Evolutionary conservation across 2,113 vertebrate genomes (phyloP), one percentile per base, ranked within the genome.

Genomic region (Glareola pratincola): DNA sequence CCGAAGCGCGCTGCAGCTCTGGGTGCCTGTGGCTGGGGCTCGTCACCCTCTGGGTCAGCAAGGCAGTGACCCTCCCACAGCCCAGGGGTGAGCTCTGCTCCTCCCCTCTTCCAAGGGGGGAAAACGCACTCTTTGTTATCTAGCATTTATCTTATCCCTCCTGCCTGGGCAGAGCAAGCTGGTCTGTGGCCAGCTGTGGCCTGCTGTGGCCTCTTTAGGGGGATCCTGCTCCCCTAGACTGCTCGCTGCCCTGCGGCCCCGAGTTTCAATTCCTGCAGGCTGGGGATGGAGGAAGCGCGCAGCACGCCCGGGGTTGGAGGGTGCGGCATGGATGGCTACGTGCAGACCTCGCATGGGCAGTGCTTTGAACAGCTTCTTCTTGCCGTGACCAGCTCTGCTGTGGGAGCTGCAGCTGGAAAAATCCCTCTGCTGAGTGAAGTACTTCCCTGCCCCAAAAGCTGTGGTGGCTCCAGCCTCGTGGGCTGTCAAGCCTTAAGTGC

Each of bases 41-140:
- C 3, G 4, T 19, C 32, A 6, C 30, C n/a, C 10, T 32, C 24
- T 34, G 47, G 2, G 4, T 22, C 47, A 7, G 26, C 1, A 3
- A 17, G 57, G 39, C 2, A 2, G 24, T 14, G 41, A 10, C 16
- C n/a, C 1, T 2, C 19, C 50, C 0, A 1, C 19, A 18, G 23
- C 34, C 41, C 2, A 2, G 39, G 32, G 15, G 2, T 56, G 56
- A 39, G n/a, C 63, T 2, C 2, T 34, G 22, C 22, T 41, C 9
- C 59, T 45, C 2, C 2, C 20, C 26, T 26, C 39, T 60, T 27
- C 48, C 12, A 2, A 3, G 24, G 22, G 2, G 2, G 14, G 20
- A 20, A 11, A 11, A 32, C 4, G 1, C 1, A 1, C 29, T 14
- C 9, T 11, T 29, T 8, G 30, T 34, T 1, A 0, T 12, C 51